These are phyloP conservation scores for Dipodomys ordii DNA, from an alignment of 2,113 vertebrate genomes.

Conservation along the genomic window DNA sequence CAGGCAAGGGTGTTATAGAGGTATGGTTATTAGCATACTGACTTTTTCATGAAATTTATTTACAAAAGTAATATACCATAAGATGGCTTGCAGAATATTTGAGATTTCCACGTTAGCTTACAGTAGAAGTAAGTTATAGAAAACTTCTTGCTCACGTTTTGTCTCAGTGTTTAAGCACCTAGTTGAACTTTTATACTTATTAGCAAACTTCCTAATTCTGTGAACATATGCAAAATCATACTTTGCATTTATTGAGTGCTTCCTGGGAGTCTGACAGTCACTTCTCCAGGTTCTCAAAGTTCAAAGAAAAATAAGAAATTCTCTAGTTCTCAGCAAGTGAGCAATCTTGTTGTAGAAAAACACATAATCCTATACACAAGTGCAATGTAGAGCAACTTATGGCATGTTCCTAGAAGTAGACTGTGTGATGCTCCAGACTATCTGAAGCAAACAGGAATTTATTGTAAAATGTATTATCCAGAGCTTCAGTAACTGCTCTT, in stretches of 20 bases:
- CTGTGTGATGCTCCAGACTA: neutral
- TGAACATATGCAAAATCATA: slow-evolving; percentile 4
- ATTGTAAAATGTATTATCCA: neutral
- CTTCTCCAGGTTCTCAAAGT: neutral
- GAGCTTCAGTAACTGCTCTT: neutral
- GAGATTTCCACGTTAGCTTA: slow-evolving; percentile 11
- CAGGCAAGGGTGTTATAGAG: neutral
- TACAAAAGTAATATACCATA: neutral
- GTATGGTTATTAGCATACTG: neutral
- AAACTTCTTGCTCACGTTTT: neutral
- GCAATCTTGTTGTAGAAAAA: neutral
- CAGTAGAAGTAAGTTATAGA: neutral
- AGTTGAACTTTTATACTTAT: slow-evolving; percentile 11
- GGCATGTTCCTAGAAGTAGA: neutral
- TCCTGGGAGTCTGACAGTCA: slow-evolving; percentile 11
- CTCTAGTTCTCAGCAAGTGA: neutral
- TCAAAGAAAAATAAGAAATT: slow-evolving; percentile 14
- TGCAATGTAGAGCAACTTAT: neutral
- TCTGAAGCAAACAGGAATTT: neutral
- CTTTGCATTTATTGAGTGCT: slow-evolving; percentile 42
- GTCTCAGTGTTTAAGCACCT: slow-evolving; percentile 32
- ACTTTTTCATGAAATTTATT: slow-evolving; percentile 9
- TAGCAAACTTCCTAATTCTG: slow-evolving; percentile 49
- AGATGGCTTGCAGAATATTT: neutral
- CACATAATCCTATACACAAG: neutral